phyloP scores from a whole-genome alignment of 2,888 invertebrate species.

The Yponomeuta sedellus region DNA sequence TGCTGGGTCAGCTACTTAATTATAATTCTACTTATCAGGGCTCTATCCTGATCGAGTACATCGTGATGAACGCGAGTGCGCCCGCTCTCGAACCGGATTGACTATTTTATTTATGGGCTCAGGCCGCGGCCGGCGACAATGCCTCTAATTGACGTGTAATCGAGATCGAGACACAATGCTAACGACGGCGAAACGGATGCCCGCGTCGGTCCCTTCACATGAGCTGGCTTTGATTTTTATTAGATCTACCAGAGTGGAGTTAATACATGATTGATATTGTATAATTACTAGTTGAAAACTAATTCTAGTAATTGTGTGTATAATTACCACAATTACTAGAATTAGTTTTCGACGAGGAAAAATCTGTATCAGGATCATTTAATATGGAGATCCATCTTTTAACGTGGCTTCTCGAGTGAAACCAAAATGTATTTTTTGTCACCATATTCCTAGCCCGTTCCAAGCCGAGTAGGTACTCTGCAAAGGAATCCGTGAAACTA shows the following conservation, averaged over 20 bases:
- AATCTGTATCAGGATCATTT: no score
- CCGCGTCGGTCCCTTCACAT: background rate
- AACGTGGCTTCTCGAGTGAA: no score
- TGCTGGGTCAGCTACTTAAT: no score
- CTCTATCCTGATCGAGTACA: background rate
- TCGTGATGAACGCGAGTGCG: background rate
- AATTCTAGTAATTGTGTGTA: no score
- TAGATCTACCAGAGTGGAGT: background rate
- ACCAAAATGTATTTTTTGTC: no score
- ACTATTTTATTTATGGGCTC: constrained; percentile 52
- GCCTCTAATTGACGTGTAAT: constrained; percentile 66
- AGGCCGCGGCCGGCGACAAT: constrained; percentile 45
- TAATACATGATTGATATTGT: background rate
- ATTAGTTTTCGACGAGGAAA: no score
- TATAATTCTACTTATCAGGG: background rate
- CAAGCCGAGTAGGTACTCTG: no score
- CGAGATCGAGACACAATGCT: constrained; percentile 36
- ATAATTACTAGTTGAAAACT: no score
- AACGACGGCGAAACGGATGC: constrained; percentile 3
- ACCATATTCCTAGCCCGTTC: no score
- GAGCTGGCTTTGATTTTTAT: background rate
- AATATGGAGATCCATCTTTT: no score
- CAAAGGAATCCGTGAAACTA: no score
- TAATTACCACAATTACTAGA: no score
- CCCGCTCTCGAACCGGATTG: constrained; percentile 32